Evolutionary conservation across 2,888 invertebrate genomes (phyloP), one percentile per base, ranked within the genome.

Genomic region (Drosophila antonietae): DNA sequence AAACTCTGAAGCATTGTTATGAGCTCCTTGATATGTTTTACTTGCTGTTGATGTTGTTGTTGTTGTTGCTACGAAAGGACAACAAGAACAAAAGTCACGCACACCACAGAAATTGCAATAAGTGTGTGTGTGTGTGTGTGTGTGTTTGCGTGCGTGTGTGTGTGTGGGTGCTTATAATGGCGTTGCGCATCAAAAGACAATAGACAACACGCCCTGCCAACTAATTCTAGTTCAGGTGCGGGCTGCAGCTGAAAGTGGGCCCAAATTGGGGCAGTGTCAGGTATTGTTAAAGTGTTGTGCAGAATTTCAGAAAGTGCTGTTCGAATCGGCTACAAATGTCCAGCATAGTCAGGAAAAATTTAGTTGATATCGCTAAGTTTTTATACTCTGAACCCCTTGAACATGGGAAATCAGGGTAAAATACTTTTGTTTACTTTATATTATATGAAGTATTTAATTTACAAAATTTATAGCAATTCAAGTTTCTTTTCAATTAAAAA

Each of bases 21-120:
- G 60, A 60, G 61, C 53, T 51, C 49, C 68, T 76, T 68, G 67
- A 71, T 31, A 51, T 71, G 71, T 60, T 53, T 63, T 49, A 12
- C 74, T 74, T 72, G 37, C 47, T 43, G 37, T 14, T n/a, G n/a
- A 0, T 75, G 44, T n/a, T 53, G n/a, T 33, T 68, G 41, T 52
- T 58, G 20, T 46, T 68, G 64, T 68, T 73, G 6, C 57, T 23
- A 71, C 73, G 79, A 80, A 81, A 78, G 52, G 64, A 66, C 62
- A 70, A 77, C 74, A 76, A 69, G 47, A 67, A 72, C 78, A 74
- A 73, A 47, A 81, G 88, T 79, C 82, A 87, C 82, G 82, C 88
- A 81, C 64, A 61, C 72, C 10, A 52, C 20, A 35, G 14, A 52
- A 52, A 18, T 12, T 51, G 52, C 20, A 20, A 60, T 43, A 46